phyloP scores from a whole-genome alignment of 2,113 vertebrate genomes.

The Megaptera novaeangliae region DNA sequence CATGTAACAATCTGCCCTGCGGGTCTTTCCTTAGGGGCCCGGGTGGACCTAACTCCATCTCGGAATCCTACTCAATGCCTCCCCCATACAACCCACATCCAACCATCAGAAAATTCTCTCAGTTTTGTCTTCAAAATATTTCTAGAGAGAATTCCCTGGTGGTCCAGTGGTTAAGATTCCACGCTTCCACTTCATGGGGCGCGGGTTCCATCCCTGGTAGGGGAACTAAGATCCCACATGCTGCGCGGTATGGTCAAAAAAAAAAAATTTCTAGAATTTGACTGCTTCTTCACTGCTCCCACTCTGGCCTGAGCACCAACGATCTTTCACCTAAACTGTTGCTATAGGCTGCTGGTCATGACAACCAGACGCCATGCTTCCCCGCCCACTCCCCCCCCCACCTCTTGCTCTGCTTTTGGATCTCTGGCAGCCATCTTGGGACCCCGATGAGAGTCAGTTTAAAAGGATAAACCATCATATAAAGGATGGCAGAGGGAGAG shows the following conservation, averaged over 20 bases:
- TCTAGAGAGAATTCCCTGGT: not conserved
- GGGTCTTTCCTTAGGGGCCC: too few species aligned
- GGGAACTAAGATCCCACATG: too few species aligned
- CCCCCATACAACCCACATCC: not conserved
- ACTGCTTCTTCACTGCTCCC: not conserved
- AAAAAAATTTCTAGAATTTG: not conserved
- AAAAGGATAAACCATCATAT: not conserved
- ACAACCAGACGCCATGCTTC: not conserved
- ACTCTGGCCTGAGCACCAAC: not conserved
- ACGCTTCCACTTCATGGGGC: too few species aligned
- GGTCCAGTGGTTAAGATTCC: too few species aligned
- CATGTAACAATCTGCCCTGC: not conserved
- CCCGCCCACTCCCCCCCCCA: too few species aligned
- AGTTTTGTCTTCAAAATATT: too few species aligned
- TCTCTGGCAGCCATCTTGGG: too few species aligned
- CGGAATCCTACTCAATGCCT: rapidly evolving
- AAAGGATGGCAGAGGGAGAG: too few species aligned
- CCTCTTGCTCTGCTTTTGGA: too few species aligned
- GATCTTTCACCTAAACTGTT: not conserved
- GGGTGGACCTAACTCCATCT: not conserved
- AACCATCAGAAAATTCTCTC: too few species aligned
- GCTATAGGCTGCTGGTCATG: not conserved
- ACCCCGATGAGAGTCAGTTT: not conserved
- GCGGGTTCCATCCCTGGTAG: too few species aligned
- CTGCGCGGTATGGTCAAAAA: not conserved